Conservation (phyloP, 2,888 invertebrate genomes). For the Periphyllus acericola region DNA sequence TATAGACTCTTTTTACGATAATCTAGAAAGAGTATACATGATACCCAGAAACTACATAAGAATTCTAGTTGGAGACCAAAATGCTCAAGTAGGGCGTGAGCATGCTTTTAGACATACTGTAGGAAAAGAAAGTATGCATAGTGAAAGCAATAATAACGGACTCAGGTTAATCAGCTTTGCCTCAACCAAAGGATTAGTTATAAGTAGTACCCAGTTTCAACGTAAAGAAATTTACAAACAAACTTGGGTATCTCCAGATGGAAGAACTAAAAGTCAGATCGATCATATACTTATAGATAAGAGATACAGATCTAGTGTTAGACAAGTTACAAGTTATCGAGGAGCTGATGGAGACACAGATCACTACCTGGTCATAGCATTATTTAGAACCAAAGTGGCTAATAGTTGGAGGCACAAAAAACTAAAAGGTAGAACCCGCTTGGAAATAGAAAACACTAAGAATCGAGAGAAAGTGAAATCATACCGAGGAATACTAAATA, state of each 20-base stretch:
- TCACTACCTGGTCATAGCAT: neutral
- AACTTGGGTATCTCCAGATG: too few species aligned
- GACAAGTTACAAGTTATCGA: too few species aligned
- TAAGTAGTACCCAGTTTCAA: too few species aligned
- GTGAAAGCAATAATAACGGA: too few species aligned
- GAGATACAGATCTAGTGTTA: too few species aligned
- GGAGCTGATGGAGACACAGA: neutral
- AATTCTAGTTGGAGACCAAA: neutral
- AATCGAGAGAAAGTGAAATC: neutral
- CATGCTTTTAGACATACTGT: neutral
- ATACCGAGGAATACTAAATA: constrained; percentile 6
- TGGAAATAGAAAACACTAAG: constrained; percentile 7
- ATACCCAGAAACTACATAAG: neutral
- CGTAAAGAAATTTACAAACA: too few species aligned
- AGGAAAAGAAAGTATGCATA: constrained; percentile 7
- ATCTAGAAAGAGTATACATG: neutral
- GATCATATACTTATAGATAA: too few species aligned
- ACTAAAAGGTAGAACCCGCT: neutral
- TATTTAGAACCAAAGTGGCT: too few species aligned
- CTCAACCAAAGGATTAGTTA: too few species aligned
- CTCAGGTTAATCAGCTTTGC: too few species aligned
- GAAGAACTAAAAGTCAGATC: too few species aligned
- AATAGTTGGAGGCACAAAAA: too few species aligned
- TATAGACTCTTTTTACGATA: neutral
- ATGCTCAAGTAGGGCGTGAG: neutral